These are phyloP conservation scores for Clostera curtula DNA, from an alignment of 2,888 invertebrate genomes.

Conservation along the genomic window DNA sequence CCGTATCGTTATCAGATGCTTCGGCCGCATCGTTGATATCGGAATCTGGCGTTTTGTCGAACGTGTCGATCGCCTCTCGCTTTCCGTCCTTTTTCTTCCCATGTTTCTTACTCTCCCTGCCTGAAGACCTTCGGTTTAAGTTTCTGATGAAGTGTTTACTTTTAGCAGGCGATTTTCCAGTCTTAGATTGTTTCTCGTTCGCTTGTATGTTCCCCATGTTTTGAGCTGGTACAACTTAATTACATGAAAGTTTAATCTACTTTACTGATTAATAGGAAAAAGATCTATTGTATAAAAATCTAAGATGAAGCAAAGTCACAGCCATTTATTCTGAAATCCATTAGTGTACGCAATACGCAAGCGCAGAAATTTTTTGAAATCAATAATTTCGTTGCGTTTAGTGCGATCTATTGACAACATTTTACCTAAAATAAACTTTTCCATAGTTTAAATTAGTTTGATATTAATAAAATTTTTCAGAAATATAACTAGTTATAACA, in stretches of 20 bases:
- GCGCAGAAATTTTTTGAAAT: conserved; percentile 26
- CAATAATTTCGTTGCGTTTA: conserved; percentile 26
- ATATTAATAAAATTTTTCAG: no score
- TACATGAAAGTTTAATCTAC: conserved; percentile 11
- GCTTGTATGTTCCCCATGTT: conserved; percentile 74
- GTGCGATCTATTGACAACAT: background rate
- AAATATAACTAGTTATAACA: no score
- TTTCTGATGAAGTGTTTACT: conserved; percentile 73
- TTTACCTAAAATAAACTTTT: no score
- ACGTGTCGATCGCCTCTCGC: conserved; percentile 48
- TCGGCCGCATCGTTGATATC: conserved; percentile 65
- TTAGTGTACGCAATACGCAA: conserved; percentile 23
- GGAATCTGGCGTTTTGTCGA: conserved; percentile 66
- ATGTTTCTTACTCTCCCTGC: conserved; percentile 58
- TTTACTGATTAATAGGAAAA: conserved; percentile 5
- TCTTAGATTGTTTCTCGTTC: conserved; percentile 66
- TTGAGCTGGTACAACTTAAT: conserved; percentile 4
- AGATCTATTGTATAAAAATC: conserved; percentile 15
- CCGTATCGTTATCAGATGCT: conserved; percentile 64
- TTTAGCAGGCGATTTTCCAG: conserved; percentile 73
- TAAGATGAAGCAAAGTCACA: conserved; percentile 36
- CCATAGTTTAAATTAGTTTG: no score
- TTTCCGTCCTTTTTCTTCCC: conserved; percentile 56
- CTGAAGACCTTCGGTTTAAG: conserved; percentile 59
- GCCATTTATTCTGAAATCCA: conserved; percentile 29